Evolutionary conservation across 2,888 invertebrate genomes (phyloP), one percentile per base, ranked within the genome.

Genomic region (Drosophila pseudotakahashii): DNA sequence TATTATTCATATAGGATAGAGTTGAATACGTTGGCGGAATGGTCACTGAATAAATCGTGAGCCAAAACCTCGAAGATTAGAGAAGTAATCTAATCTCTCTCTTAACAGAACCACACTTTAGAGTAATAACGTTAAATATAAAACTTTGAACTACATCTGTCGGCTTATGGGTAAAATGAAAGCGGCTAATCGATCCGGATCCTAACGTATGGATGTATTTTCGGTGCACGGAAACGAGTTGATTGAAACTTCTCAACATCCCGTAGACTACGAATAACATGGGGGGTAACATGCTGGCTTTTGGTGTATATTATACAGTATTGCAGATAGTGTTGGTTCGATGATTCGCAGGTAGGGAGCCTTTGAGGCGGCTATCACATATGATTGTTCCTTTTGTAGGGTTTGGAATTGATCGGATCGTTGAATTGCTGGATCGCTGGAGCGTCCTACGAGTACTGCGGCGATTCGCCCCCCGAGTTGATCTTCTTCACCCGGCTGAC

Each of bases 401-500:
- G 54, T 66, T 47, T 44, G 51, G 58, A 50, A 48, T 66, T 30
- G 52, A 67, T 84, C 19, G 34, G 53, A 67, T 84, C 19, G 26
- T 26, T 6, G n/a, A n/a, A n/a, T n/a, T n/a, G n/a, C n/a, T n/a
- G 26, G 26, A 26, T 26, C 26, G 26, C 19, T 26, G 34, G 53
- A 67, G 82, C 14, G 14, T 14, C 36, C 47, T 90, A 91, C 67
- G 90, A 93, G 85, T 92, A 92, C 77, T 96, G 95, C 45, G 96
- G 96, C 7, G 96, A 95, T 82, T 95, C 95, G 90, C 96, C 97
- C 76, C 96, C 96, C 16, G 96, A 95, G 86, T 96, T 93, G 59
- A 97, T 93, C 89, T 96, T 96, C 87, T 96, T 96, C 0, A 97
- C 97, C 78, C 97, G 96, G 64, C 91, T 92, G 84, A 98, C 96